Percentiles rank a stretch among this genome's conserved stretches.
phyloP scores from a whole-genome alignment of 23 tunicate species.

The Botrylloides violaceus region DNA sequence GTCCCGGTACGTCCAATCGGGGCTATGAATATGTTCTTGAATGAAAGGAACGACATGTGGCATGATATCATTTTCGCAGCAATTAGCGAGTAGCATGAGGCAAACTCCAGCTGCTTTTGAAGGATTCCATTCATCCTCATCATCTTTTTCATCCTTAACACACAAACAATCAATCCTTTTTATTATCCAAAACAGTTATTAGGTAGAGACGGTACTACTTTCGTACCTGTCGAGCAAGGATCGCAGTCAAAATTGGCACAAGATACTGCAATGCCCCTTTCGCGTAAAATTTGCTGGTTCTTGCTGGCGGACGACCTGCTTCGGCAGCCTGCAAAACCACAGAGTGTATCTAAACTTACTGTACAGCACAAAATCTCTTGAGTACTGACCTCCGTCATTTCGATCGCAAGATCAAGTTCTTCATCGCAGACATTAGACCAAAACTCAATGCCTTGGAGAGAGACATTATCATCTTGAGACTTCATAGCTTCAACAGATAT shows the following conservation, averaged over 20 bases:
- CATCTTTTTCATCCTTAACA: conserved; percentile 76
- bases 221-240: conserved; percentile 78
- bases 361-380: too few species aligned
- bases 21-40: conserved; percentile 28
- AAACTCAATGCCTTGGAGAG: conserved; percentile 90
- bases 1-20: conserved; percentile 83
- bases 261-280: conserved; percentile 94
- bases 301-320: conserved; percentile 70
- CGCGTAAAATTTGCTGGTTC: conserved; percentile 81
- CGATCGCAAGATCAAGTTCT: conserved; percentile 84
- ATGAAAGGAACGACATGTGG: conserved; percentile 87
- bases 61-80: conserved; percentile 85
- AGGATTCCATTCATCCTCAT: conserved; percentile 99
- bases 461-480: conserved; percentile 71
- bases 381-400: conserved; percentile 78
- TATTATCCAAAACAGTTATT: too few species aligned
- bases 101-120: conserved; percentile 98
- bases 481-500: conserved; percentile 92
- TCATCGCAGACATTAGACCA: conserved; percentile 98
- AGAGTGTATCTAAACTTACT: too few species aligned
- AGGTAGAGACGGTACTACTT: too few species aligned
- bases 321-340: conserved; percentile 51
- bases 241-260: conserved; percentile 44
- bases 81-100: conserved; percentile 81
- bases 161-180: too few species aligned